Conservation (phyloP, 1,140 invertebrate species). For the Dinoponera quadriceps region DNA sequence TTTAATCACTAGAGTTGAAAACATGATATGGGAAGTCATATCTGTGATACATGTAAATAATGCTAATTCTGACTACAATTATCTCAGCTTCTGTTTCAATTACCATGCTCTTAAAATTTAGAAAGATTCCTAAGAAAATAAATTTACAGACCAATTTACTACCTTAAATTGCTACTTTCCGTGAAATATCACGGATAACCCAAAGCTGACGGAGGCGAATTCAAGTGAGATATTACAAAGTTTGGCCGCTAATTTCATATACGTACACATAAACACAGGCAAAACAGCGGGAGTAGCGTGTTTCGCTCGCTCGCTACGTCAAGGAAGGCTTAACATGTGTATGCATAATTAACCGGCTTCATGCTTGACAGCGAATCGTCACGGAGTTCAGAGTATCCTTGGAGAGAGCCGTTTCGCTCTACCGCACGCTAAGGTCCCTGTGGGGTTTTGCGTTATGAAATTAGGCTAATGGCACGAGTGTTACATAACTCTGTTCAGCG, state of each 20-base stretch:
- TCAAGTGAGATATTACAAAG: not conserved
- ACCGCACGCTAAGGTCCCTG: conserved; percentile 19
- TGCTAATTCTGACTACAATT: too few relatives aligned
- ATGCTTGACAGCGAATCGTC: conserved; percentile 54
- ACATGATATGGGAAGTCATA: too few relatives aligned
- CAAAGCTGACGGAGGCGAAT: not conserved
- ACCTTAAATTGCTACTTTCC: not conserved
- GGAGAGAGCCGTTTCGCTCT: conserved; percentile 38
- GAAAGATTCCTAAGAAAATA: too few relatives aligned
- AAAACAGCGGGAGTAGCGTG: not conserved
- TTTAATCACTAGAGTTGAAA: too few relatives aligned
- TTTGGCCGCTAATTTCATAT: conserved; percentile 9
- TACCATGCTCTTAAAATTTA: too few relatives aligned
- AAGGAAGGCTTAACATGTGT: conserved; percentile 32
- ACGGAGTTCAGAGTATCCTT: conserved; percentile 49
- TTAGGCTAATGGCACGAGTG: conserved; percentile 51
- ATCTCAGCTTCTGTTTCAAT: too few relatives aligned
- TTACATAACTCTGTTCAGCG: conserved; percentile 24
- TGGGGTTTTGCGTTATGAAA: conserved; percentile 45
- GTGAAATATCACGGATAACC: not conserved
- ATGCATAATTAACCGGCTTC: conserved; percentile 57
- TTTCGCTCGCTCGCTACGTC: conserved; percentile 14
- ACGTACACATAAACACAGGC: not conserved
- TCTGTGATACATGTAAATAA: too few relatives aligned
- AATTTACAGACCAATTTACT: too few relatives aligned